Base-by-base conservation (phyloP, 2,797 vertebrate species). In the Acrossocheilus fasciatus region DNA sequence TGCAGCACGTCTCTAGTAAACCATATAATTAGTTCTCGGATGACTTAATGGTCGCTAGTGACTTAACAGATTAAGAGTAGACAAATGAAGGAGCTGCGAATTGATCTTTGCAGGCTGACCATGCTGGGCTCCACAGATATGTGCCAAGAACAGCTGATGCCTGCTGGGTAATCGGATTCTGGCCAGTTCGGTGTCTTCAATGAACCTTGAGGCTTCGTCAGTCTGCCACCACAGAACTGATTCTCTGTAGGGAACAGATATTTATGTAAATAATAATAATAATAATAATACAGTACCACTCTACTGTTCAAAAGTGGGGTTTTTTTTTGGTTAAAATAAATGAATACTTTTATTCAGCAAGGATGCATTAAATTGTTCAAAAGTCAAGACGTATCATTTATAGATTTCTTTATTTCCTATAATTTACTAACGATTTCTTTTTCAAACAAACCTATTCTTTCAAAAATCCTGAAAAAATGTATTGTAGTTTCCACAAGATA, bases 121-220 rank as follows among this genome's bases (percentile, higher is more conserved):
- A 97, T 96, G 91, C 94, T 94, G 0, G 91, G 93, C 47, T 97
- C 96, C 0, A 96, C 97, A 0, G 96, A 93, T 91, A 98, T 97
- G 92, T 97, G 96, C 97, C 97, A 98, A 86, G 97, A 97, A 90
- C 98, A 98, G 94, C 97, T 98, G 95, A 97, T 96, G 88, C 97
- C 97, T 73, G 97, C 94, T 73, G 97, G 98, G 90, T 98, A 98
- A 91, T 98, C 93, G 0, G 95, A 94, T 87, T 97, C 96, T 0
- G 97, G 98, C 98, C 98, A 98, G 93, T 98, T 98, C 75, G 96
- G 97, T 1, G 97, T 97, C 91, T 96, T 96, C 90, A 98, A 92
- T 0, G 96, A 96, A 43, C 97, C 97, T 85, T 97, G 96, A 0
- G 91, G 62, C 92, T 97, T 97, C 82, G 96, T 97, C 86, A 98